A percentile compares a stretch with the other conserved stretches of the same genome.
Evolutionary conservation across 2,797 vertebrate species (phyloP).

Genomic region (Poeciliopsis turneri): DNA sequence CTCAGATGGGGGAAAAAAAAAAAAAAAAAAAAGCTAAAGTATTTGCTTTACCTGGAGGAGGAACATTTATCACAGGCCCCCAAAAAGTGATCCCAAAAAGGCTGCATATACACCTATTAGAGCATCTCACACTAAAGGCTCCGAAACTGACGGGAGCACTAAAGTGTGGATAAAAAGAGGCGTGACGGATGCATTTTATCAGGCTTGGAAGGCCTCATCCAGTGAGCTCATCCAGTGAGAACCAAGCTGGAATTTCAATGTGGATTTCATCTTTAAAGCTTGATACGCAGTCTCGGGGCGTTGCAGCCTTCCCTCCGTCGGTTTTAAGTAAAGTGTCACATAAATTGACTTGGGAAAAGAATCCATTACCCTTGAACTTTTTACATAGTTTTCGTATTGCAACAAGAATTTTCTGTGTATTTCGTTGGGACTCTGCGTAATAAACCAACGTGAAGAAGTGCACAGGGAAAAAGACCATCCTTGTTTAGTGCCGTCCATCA

Average conservation of each 20-base stretch:
- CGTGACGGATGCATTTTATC: constrained; percentile 1
- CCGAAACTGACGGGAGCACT: constrained; percentile 8
- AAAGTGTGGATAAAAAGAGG: constrained; percentile 1
- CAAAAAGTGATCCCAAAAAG: neutral
- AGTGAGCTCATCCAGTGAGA: neutral
- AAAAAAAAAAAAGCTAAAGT: neutral
- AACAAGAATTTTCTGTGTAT: neutral
- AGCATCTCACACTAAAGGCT: neutral
- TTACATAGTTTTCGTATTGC: neutral
- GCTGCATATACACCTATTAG: neutral
- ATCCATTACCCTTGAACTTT: constrained; percentile 1
- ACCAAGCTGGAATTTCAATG: constrained; percentile 4
- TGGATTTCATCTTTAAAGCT: constrained; percentile 6
- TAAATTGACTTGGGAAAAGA: neutral
- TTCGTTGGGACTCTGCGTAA: neutral
- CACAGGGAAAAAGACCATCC: neutral
- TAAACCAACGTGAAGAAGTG: neutral
- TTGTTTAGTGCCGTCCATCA: neutral
- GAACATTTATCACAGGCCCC: neutral
- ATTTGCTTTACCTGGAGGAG: neutral
- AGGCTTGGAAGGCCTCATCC: neutral
- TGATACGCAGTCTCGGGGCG: neutral
- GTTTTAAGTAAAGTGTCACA: neutral
- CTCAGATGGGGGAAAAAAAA: neutral
- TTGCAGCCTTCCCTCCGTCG: neutral